These are phyloP conservation scores for Coelinius sp. DNA, from an alignment of 2,888 invertebrate genomes.

Conservation along the genomic window DNA sequence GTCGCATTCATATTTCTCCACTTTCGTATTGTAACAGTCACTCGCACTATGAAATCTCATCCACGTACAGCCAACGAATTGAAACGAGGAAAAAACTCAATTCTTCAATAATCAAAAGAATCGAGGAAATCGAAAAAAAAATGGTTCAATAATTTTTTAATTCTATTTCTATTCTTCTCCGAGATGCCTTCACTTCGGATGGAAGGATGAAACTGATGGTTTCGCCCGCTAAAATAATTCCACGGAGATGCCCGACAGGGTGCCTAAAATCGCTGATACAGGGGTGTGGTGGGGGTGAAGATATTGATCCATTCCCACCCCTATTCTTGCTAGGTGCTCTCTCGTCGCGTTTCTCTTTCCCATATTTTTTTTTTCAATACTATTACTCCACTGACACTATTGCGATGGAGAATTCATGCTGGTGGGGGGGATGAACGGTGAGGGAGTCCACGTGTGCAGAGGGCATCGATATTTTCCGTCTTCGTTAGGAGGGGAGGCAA, in stretches of 20 bases:
- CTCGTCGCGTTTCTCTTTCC: not conserved
- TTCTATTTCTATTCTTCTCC: conserved; percentile 28
- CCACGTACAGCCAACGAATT: conserved; percentile 6
- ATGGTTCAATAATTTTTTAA: not conserved
- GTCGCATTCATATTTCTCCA: conserved; percentile 34
- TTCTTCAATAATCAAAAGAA: not conserved
- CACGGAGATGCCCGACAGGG: conserved; percentile 32
- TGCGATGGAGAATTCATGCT: not conserved
- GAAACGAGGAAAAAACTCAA: not conserved
- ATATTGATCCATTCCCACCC: conserved; percentile 47
- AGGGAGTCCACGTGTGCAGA: not conserved
- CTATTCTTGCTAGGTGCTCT: conserved; percentile 23
- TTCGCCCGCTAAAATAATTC: conserved; percentile 21
- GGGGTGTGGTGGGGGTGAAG: conserved; percentile 45
- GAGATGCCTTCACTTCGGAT: not conserved
- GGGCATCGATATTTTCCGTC: not conserved
- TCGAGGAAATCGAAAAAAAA: not conserved
- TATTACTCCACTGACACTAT: conserved; percentile 22
- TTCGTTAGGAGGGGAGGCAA: not conserved
- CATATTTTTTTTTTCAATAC: not conserved
- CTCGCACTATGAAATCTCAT: conserved; percentile 15
- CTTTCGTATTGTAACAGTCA: not conserved
- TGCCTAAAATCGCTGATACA: conserved; percentile 42
- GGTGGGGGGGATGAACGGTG: not conserved
- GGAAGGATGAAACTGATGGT: conserved; percentile 28